Percentiles rank a stretch among this genome's conserved stretches.
Evolutionary conservation across 2,797 vertebrate species (phyloP).

Genomic region (Tapirus indicus): DNA sequence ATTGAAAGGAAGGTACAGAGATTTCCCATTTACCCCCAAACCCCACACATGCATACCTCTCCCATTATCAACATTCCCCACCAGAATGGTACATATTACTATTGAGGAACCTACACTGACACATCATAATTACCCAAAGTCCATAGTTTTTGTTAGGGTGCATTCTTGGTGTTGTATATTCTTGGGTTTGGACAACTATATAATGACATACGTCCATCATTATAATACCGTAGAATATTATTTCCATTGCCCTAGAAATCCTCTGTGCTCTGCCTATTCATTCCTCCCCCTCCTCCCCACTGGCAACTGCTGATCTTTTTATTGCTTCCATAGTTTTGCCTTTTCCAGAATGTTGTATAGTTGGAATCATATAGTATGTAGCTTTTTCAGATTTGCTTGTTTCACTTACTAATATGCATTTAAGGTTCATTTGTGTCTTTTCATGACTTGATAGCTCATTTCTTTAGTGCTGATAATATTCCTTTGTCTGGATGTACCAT

Average conservation of each 20-base stretch:
- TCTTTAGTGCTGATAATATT: background rate
- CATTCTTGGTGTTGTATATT: background rate
- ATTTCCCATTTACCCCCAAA: background rate
- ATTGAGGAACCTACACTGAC: background rate
- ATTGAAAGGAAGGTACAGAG: background rate
- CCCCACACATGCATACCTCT: background rate
- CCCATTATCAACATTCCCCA: background rate
- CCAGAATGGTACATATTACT: background rate
- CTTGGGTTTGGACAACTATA: background rate
- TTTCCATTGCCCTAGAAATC: background rate
- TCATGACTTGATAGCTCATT: background rate
- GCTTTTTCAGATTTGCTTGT: background rate
- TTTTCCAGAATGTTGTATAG: background rate
- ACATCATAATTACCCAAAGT: background rate
- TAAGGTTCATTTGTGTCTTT: background rate
- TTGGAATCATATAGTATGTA: background rate
- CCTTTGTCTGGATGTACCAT: background rate
- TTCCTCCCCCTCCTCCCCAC: background rate
- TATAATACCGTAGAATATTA: background rate
- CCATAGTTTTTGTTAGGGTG: background rate
- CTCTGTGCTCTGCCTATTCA: background rate
- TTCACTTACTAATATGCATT: background rate
- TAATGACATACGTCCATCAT: background rate
- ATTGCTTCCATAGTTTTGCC: background rate
- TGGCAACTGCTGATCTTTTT: background rate